Percentiles rank a stretch among this genome's conserved stretches.
These are phyloP conservation scores for Cydia splendana DNA, from an alignment of 1,140 invertebrate species.

Conservation along the genomic window DNA sequence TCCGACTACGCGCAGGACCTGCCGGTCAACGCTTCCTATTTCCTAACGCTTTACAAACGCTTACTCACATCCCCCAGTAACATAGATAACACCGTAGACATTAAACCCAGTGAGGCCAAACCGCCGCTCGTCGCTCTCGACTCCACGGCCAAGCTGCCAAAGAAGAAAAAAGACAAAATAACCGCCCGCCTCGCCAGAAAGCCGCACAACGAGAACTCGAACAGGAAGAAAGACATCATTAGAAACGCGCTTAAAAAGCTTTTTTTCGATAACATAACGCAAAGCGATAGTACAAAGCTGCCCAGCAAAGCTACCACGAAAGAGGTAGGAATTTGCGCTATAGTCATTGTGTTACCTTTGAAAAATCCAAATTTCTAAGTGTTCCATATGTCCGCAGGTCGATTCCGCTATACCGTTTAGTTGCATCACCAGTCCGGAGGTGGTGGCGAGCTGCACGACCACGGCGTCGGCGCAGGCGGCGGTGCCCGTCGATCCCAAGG, in stretches of 20 bases:
- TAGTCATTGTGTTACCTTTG: slow-evolving; percentile 19
- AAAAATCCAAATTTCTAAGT: slow-evolving; percentile 22
- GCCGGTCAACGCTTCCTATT: slow-evolving; percentile 57
- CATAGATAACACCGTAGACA: slow-evolving; percentile 41
- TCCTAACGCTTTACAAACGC: slow-evolving; percentile 59
- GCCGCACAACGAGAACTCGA: slow-evolving; percentile 33
- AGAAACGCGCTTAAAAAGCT: slow-evolving; percentile 58
- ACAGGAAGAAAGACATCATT: slow-evolving; percentile 48
- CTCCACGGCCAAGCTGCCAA: slow-evolving; percentile 27
- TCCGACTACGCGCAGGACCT: slow-evolving; percentile 38
- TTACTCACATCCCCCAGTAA: slow-evolving; percentile 42
- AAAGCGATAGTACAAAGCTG: slow-evolving; percentile 47
- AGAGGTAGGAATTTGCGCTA: slow-evolving; percentile 59
- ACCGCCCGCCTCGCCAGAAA: slow-evolving; percentile 13
- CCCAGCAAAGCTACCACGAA: slow-evolving; percentile 38
- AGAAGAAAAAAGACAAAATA: slow-evolving; percentile 49
- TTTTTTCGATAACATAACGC: slow-evolving; percentile 53
- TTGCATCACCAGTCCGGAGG: slow-evolving; percentile 76
- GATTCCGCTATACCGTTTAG: slow-evolving; percentile 75
- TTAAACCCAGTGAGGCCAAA: slow-evolving; percentile 32
- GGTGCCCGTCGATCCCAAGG: slow-evolving; percentile 68
- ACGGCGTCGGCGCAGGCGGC: slow-evolving; percentile 58
- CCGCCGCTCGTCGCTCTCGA: neutral
- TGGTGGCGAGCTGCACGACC: slow-evolving; percentile 70
- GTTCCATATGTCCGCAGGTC: slow-evolving; percentile 55